Evolutionary conservation across 2,113 vertebrate species (phyloP).

Genomic region (Felis chaus): DNA sequence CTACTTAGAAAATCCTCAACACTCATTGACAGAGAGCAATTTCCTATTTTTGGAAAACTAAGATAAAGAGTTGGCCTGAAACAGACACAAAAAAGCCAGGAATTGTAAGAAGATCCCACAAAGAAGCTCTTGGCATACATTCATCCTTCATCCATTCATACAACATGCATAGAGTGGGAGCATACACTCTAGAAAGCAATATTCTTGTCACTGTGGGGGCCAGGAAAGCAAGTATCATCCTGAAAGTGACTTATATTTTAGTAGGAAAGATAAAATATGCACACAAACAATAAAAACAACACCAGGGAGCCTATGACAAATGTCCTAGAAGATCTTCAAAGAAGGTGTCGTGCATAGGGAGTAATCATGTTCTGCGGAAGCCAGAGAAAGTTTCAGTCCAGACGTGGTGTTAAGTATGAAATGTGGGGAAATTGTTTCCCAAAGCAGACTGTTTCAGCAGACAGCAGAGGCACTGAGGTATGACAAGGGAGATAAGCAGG

Average conservation of each 20-base stretch:
- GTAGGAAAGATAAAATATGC: background rate
- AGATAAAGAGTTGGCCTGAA: background rate
- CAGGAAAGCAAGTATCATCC: background rate
- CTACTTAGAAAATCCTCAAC: background rate
- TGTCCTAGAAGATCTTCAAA: background rate
- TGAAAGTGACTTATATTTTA: background rate
- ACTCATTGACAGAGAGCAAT: background rate
- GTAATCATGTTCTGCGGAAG: background rate
- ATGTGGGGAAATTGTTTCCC: background rate
- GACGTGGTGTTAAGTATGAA: background rate
- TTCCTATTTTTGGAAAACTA: background rate
- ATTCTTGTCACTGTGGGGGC: background rate
- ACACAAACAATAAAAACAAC: background rate
- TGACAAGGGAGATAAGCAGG: background rate
- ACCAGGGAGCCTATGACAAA: background rate
- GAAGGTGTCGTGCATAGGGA: fast-evolving
- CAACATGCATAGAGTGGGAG: no score
- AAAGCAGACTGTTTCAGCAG: background rate
- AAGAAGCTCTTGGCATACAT: background rate
- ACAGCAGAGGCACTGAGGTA: background rate
- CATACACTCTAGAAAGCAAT: background rate
- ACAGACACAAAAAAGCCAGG: background rate
- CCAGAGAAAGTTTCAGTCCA: background rate
- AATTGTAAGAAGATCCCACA: background rate
- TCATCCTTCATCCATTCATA: background rate